Percentiles rank a stretch among this genome's conserved stretches.
phyloP scores from a whole-genome alignment of 1,140 invertebrate species.

The Listronotus oregonensis region DNA sequence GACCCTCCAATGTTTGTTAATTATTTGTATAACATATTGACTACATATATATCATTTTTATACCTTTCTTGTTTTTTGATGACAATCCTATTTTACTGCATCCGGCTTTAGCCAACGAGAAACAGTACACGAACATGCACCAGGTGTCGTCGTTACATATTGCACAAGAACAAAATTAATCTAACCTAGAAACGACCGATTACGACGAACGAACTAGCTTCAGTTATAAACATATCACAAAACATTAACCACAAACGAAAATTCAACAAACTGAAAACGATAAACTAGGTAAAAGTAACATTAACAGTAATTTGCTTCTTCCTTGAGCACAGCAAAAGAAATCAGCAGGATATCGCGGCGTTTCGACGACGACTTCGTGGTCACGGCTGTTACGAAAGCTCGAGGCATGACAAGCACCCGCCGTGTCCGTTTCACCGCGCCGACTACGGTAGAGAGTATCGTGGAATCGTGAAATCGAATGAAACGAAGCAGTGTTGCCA shows the following conservation, averaged over 20 bases:
- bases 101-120: slow-evolving; percentile 33
- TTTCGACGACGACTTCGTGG: slow-evolving; percentile 4
- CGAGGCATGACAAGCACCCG: slow-evolving; percentile 17
- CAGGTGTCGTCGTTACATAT: slow-evolving; percentile 10
- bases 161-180: slow-evolving; percentile 7
- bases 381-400: slow-evolving; percentile 17
- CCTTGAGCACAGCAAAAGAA: slow-evolving; percentile 6
- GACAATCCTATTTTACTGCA: slow-evolving; percentile 26
- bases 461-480: slow-evolving; percentile 12
- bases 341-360: slow-evolving; percentile 27
- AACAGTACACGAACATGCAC: slow-evolving; percentile 35
- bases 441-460: slow-evolving; percentile 16
- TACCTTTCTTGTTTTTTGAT: slow-evolving; percentile 33
- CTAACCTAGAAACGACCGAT: too few relatives aligned
- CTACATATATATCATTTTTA: too few relatives aligned
- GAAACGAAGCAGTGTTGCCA: not conserved
- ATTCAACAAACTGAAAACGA: not conserved
- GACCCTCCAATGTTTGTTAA: too few relatives aligned
- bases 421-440: slow-evolving; percentile 20
- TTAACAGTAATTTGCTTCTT: slow-evolving; percentile 7
- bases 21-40: too few relatives aligned
- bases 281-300: not conserved
- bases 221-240: not conserved
- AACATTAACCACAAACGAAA: not conserved
- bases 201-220: too few relatives aligned